Evolutionary conservation across 2,797 vertebrate species (phyloP).

Genomic region (Takifugu rubripes): DNA sequence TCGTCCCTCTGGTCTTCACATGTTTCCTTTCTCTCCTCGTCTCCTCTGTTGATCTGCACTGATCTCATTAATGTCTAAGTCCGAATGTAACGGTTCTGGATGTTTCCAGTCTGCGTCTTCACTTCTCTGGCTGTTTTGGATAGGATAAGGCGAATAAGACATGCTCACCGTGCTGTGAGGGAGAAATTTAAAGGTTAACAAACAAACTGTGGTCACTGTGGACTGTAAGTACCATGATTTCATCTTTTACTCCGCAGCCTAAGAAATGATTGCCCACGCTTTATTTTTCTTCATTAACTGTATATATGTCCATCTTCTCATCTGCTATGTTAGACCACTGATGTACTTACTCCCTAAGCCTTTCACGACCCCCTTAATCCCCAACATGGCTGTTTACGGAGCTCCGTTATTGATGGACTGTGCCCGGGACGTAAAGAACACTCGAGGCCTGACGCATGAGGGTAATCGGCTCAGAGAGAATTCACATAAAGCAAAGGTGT

Average conservation of each 20-base stretch:
- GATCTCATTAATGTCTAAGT: constrained; percentile 69
- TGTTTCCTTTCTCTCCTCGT: constrained; percentile 67
- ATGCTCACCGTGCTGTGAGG: constrained; percentile 1
- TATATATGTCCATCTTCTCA: constrained; percentile 47
- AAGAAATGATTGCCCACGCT: constrained; percentile 15
- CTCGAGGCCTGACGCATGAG: constrained; percentile 20
- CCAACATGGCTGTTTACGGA: constrained; percentile 50
- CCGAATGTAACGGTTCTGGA: constrained; percentile 48
- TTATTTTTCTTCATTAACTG: constrained; percentile 40
- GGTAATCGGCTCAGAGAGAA: constrained; percentile 20
- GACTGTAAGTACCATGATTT: not conserved
- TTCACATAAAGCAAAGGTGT: constrained; percentile 26
- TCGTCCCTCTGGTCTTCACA: constrained; percentile 71
- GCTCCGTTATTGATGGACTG: constrained; percentile 50
- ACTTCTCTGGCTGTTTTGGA: constrained; percentile 45
- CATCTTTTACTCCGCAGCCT: constrained; percentile 14
- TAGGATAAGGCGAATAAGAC: constrained; percentile 22
- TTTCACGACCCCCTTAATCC: constrained; percentile 42
- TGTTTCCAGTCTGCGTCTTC: constrained; percentile 46
- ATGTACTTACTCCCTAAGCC: constrained; percentile 54
- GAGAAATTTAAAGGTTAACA: no score
- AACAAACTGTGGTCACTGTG: not conserved
- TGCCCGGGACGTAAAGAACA: constrained; percentile 29
- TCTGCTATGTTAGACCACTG: constrained; percentile 46
- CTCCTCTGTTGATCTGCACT: constrained; percentile 58